phyloP scores from a whole-genome alignment of 2,113 vertebrate genomes.

The Eudyptes chrysolophus region DNA sequence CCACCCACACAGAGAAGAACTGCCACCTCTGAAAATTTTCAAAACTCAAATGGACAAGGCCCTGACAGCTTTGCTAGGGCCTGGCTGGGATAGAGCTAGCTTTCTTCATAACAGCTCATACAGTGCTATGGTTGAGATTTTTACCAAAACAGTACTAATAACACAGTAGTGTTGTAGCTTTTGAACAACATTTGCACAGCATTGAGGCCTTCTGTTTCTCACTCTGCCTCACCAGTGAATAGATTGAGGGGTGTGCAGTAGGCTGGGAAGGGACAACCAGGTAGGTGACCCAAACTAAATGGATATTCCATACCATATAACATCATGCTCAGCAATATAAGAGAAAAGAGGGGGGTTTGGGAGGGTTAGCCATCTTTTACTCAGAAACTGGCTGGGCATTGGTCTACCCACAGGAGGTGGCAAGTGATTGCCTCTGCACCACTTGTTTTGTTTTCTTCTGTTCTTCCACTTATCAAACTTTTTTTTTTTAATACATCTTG shows the following conservation, averaged over 20 bases:
- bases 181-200: not conserved
- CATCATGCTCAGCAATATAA: not conserved
- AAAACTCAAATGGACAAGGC: not conserved
- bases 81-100: too few species aligned
- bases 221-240: not conserved
- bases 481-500: not conserved
- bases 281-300: not conserved
- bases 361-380: not conserved
- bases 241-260: not conserved
- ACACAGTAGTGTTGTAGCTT: not conserved
- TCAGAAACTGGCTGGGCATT: not conserved
- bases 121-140: rapidly evolving
- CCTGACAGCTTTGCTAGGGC: too few species aligned
- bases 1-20: not conserved
- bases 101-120: not conserved
- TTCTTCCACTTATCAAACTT: not conserved
- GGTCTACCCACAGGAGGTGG: not conserved
- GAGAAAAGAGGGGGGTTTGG: rapidly evolving
- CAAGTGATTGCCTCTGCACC: rapidly evolving
- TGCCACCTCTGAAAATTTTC: not conserved
- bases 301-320: not conserved
- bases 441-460: not conserved
- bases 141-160: not conserved
- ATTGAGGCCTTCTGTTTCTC: not conserved
- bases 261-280: not conserved